Evolutionary conservation across 2,888 invertebrate genomes (phyloP).

Genomic region (Tetragonula carbonaria): DNA sequence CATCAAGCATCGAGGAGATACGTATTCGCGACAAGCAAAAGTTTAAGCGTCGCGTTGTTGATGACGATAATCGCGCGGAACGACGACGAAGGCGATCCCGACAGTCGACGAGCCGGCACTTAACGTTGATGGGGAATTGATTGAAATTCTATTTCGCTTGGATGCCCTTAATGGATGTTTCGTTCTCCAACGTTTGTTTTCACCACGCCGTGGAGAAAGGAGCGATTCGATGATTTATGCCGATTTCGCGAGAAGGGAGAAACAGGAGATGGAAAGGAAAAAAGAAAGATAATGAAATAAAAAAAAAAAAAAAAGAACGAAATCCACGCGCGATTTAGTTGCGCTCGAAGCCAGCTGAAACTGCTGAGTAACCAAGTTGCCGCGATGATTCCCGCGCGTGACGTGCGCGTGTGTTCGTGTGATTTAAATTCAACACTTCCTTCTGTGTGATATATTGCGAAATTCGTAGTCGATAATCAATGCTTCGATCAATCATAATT

Average conservation of each 20-base stretch:
- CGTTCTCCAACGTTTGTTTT: slow-evolving; percentile 45
- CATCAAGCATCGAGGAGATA: slow-evolving; percentile 3
- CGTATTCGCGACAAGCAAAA: slow-evolving; percentile 38
- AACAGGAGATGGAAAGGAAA: not conserved
- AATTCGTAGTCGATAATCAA: slow-evolving; percentile 36
- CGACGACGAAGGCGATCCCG: slow-evolving; percentile 43
- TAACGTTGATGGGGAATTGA: slow-evolving; percentile 49
- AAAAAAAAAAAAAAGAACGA: not conserved
- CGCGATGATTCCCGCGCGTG: not conserved
- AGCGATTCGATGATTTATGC: slow-evolving; percentile 43
- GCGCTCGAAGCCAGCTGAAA: slow-evolving; percentile 4
- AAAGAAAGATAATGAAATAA: not conserved
- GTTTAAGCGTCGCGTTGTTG: slow-evolving; percentile 52
- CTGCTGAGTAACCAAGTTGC: slow-evolving; percentile 23
- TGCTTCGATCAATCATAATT: slow-evolving; percentile 34
- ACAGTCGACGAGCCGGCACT: slow-evolving; percentile 29
- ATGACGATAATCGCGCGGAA: slow-evolving; percentile 61
- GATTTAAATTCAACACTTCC: slow-evolving; percentile 9
- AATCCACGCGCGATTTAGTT: slow-evolving; percentile 11
- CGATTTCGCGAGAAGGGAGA: slow-evolving; percentile 19
- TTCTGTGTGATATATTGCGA: slow-evolving; percentile 18
- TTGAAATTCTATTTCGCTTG: slow-evolving; percentile 45
- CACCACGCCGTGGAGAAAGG: slow-evolving; percentile 31
- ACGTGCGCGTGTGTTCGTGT: no score
- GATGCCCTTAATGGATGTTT: slow-evolving; percentile 43